Evolutionary conservation across 2,888 invertebrate species (phyloP), one percentile per base, ranked within the genome.

Genomic region (Galeopsomyia nigrocyanea): DNA sequence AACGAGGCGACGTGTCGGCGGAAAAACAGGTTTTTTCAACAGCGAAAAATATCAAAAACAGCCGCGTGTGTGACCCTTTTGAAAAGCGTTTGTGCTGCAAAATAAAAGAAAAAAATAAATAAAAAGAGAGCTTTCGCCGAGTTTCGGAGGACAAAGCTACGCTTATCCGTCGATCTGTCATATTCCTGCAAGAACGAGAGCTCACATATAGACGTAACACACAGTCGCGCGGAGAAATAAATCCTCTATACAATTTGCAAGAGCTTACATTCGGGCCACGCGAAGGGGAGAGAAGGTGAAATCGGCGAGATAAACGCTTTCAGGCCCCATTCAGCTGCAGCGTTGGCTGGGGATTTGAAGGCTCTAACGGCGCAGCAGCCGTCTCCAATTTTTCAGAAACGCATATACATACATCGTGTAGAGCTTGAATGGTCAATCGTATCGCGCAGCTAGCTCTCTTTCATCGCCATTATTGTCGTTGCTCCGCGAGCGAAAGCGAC

Each of bases 361-460:
- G 22, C 61, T 21, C 55, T 22, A 19, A 21, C 22, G 14, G 22
- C 55, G 31, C 31, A 31, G n/a, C n/a, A n/a, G 13, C 39, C 39
- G 39, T 39, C 39, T 39, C 7, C 39, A 39, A 39, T 39, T 39
- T 46, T 70, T 64, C 64, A 70, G 39, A 64, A 70, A 58, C 46
- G n/a, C 22, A 39, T 47, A 39, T 39, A 39, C 39, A 10, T 39
- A 10, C 39, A 39, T 39, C 39, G 13, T 13, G 22, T 3, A 6
- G 3, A 14, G 14, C 56, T 19, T 49, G 39, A 57, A 47, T 21
- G 70, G 58, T 56, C 70, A 64, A 56, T 70, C 64, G 70, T 69
- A 46, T 39, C n/a, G 6, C 31, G 31, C 19, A 22, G 3, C 3
- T 53, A 26, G 5, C 16, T 22, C 14, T 47, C 47, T 39, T 39